Percentiles rank a stretch among this genome's conserved stretches.
Conservation (phyloP, 2,797 vertebrate genomes). For the Peromyscus attwateri region DNA sequence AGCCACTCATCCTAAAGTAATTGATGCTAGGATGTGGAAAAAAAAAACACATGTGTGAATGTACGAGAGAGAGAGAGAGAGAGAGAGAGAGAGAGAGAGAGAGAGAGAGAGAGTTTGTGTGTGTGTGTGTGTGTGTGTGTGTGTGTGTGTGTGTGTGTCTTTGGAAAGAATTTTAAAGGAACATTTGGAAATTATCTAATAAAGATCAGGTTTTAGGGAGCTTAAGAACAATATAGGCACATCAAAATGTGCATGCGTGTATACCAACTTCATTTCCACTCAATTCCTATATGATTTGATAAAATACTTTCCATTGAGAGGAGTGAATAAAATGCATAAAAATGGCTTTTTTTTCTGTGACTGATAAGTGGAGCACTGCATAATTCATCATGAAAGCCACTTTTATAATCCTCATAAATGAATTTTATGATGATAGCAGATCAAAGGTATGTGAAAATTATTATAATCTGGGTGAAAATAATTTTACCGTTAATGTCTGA, state of each 20-base stretch:
- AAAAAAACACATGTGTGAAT: no score
- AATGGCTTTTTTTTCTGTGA: conserved; percentile 43
- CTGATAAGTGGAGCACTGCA: conserved; percentile 65
- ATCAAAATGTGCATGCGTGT: background rate
- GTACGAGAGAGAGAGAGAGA: no score
- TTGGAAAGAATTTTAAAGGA: background rate
- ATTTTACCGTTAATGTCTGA: conserved; percentile 73
- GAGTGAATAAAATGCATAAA: conserved; percentile 60
- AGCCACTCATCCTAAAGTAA: background rate
- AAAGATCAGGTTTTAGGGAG: background rate
- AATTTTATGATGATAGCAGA: conserved; percentile 77
- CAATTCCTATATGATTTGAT: conserved; percentile 47
- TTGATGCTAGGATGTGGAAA: background rate
- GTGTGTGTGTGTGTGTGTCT: background rate
- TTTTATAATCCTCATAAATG: conserved; percentile 82
- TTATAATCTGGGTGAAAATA: conserved; percentile 74
- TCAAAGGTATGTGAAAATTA: conserved; percentile 74
- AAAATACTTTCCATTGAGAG: conserved; percentile 54
- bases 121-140: no score
- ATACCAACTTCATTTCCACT: conserved; percentile 28
- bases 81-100: no score
- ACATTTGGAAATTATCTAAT: background rate
- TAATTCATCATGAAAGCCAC: conserved; percentile 72
- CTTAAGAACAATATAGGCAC: background rate
- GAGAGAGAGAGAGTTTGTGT: no score